phyloP scores from a whole-genome alignment of 2,113 vertebrate genomes.

The Proterorhinus semilunaris region DNA sequence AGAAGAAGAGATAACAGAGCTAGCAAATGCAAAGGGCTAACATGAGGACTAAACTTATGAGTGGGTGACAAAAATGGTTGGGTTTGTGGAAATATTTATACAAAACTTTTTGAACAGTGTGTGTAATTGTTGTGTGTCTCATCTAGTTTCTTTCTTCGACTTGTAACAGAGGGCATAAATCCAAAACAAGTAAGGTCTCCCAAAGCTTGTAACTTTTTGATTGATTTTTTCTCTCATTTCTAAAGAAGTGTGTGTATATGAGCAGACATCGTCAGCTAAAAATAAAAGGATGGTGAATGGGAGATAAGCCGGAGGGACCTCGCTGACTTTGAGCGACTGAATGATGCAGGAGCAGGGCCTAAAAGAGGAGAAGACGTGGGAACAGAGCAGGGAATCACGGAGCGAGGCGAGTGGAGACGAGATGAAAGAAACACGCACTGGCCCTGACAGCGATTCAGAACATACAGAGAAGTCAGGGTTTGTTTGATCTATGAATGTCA shows the following conservation, averaged over 20 bases:
- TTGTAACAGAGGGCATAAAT: no score
- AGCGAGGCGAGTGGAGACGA: slow-evolving; percentile 40
- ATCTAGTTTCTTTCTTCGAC: no score
- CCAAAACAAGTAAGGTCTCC: no score
- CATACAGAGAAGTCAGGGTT: slow-evolving; percentile 64
- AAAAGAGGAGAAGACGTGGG: slow-evolving; percentile 45
- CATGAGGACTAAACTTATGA: slow-evolving; percentile 36
- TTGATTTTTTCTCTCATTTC: no score
- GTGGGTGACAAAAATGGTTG: no score
- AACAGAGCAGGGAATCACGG: slow-evolving; percentile 29
- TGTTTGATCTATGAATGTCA: slow-evolving; percentile 59
- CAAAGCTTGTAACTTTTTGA: no score
- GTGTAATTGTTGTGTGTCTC: no score
- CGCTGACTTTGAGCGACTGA: slow-evolving; percentile 43
- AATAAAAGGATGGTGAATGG: slow-evolving; percentile 52
- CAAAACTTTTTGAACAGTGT: no score
- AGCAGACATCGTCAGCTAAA: slow-evolving; percentile 38
- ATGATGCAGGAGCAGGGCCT: slow-evolving; percentile 58
- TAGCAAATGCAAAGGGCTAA: slow-evolving; percentile 33
- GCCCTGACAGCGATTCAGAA: slow-evolving; percentile 61
- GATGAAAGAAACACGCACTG: slow-evolving; percentile 56
- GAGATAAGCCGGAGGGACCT: slow-evolving; percentile 55
- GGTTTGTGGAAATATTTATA: no score
- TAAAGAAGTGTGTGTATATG: no score
- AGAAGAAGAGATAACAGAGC: slow-evolving; percentile 27